Base-by-base conservation (phyloP, 2,797 vertebrate species). In the Oreochromis mossambicus region DNA sequence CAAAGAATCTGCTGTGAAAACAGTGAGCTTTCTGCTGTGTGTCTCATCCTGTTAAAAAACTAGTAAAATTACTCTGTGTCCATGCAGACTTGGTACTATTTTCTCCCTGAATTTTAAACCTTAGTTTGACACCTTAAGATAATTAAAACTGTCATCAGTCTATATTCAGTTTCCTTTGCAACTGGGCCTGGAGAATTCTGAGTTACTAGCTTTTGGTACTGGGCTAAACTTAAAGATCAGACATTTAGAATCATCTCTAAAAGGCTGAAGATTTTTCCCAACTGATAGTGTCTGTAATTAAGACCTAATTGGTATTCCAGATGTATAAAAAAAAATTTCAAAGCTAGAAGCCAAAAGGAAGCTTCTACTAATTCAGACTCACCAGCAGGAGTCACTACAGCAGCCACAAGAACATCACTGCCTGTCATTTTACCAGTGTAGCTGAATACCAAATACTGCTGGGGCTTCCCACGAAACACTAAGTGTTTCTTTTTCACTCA, bases 1-100 rank as follows among this genome's bases (percentile, higher is more conserved):
- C 21, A 17, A 70, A 46, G 38, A 10, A 68, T 68, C 38, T 43
- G 13, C 21, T 63, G 0, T 63, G 0, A 63, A 38, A 63, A 63
- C 1, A n/a, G 11, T 7, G 19, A 63, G 1, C 6, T 63, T 63
- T 68, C 63, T 68, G 8, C 8, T 68, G 38, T 0, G 38, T 0
- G 1, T 26, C 38, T 68, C 24, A 68, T 24, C 21, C 13, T 15
- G 56, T 12, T 36, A 61, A 68, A 43, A 68, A 10, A 43, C 0
- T 70, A 43, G 21, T 4, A 24, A 70, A 46, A 2, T 0, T 46
- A 43, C 21, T 43, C 36, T 70, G 58, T 36, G 58, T n/a, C 34
- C 19, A 63, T 63, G 58, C 38, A 70, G n/a, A 46, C 21, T 24
- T 19, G 21, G 41, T 43, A 26, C 21, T 11, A 15, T 10, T 26